These are phyloP conservation scores for Mythimna albipuncta DNA, from an alignment of 2,888 invertebrate species.

Conservation along the genomic window DNA sequence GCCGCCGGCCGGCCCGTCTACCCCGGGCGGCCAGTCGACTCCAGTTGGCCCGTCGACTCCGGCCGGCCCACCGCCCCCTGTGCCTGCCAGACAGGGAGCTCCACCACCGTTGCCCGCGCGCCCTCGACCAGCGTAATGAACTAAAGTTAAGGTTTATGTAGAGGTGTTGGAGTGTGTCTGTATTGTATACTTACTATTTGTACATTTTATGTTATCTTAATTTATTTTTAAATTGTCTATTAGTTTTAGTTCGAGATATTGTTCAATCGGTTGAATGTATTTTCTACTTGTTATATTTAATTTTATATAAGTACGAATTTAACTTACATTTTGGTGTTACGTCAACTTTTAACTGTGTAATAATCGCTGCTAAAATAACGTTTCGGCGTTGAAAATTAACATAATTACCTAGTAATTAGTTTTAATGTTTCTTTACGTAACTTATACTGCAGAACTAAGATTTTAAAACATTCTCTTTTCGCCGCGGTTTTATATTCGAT, in stretches of 20 bases:
- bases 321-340: conserved; percentile 30
- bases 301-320: conserved; percentile 44
- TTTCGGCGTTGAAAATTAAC: conserved; percentile 29
- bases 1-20: conserved; percentile 52
- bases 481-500: conserved; percentile 21
- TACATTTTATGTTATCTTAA: conserved; percentile 44
- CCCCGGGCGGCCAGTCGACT: conserved; percentile 67
- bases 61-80: conserved; percentile 82
- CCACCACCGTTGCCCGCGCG: conserved; percentile 93
- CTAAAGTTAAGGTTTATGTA: conserved; percentile 32
- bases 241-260: conserved; percentile 15
- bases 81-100: conserved; percentile 90
- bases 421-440: conserved; percentile 34
- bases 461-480: not conserved
- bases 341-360: conserved; percentile 30
- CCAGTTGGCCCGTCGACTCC: conserved; percentile 86
- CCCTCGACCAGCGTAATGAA: conserved; percentile 80
- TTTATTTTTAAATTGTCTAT: conserved; percentile 23
- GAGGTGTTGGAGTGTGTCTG: conserved; percentile 13
- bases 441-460: not conserved
- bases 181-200: conserved; percentile 25
- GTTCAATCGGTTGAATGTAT: not conserved
- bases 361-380: conserved; percentile 43
- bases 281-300: conserved; percentile 10
- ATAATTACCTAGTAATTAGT: conserved; percentile 6